phyloP scores from a whole-genome alignment of 2,888 invertebrate genomes.

The Trissoscelio sp. region DNA sequence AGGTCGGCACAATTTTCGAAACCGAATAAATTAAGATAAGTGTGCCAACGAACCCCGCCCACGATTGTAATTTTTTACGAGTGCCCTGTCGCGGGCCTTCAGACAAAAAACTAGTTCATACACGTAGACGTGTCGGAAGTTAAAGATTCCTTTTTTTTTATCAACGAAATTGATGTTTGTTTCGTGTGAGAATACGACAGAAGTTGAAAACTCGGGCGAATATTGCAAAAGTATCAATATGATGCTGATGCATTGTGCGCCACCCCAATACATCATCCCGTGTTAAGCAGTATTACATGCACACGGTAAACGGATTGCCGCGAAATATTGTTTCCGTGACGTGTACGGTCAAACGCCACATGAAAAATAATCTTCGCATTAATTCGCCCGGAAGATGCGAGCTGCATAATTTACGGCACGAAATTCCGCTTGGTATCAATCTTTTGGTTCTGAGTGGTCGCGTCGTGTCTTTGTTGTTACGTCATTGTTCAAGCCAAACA shows the following conservation, averaged over 20 bases:
- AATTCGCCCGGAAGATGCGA: conserved; percentile 4
- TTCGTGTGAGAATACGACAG: conserved; percentile 27
- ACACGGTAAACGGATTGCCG: conserved; percentile 26
- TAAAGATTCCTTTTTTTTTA: conserved; percentile 1
- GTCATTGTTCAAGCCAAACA: neutral
- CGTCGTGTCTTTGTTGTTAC: neutral
- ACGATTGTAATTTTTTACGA: conserved; percentile 16
- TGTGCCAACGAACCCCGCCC: conserved; percentile 35
- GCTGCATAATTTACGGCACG: neutral
- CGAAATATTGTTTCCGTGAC: conserved; percentile 1
- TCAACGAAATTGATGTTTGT: conserved; percentile 32
- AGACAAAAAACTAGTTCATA: conserved; percentile 3
- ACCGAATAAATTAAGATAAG: conserved; percentile 41
- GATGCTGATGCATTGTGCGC: conserved; percentile 28
- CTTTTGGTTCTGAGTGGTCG: neutral
- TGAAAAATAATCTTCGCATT: conserved; percentile 32
- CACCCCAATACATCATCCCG: conserved; percentile 15
- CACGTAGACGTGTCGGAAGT: neutral
- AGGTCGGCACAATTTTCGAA: conserved; percentile 44
- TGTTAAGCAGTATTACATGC: conserved; percentile 33
- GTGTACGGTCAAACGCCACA: neutral
- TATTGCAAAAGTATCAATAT: conserved; percentile 32
- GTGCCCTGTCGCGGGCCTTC: neutral
- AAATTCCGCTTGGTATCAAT: neutral
- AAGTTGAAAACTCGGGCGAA: conserved; percentile 28